phyloP scores from a whole-genome alignment of 2,797 vertebrate genomes.

The Buphagus erythrorhynchus region DNA sequence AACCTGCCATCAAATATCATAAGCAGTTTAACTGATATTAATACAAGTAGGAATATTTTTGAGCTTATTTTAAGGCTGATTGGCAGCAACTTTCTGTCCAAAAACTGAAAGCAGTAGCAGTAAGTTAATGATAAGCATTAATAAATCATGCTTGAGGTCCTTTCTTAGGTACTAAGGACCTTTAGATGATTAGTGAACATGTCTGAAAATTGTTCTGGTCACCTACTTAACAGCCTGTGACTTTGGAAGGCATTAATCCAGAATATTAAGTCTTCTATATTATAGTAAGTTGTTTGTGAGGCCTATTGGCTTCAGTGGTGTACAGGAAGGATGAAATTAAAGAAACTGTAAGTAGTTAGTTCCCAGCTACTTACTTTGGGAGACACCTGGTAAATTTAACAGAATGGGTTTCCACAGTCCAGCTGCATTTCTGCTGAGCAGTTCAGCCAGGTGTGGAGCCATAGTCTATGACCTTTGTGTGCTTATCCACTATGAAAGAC shows the following conservation, averaged over 20 bases:
- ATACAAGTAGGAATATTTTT: not conserved
- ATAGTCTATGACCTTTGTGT: constrained; percentile 2
- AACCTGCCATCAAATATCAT: constrained; percentile 4
- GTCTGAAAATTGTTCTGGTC: constrained; percentile 34
- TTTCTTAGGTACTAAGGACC: constrained; percentile 29
- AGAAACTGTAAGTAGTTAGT: constrained; percentile 2
- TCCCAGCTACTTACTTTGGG: not conserved
- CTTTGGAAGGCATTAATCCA: constrained; percentile 43
- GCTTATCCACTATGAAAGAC: not conserved
- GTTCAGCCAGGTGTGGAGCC: constrained; percentile 2
- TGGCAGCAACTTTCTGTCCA: constrained; percentile 13
- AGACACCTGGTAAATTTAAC: not conserved
- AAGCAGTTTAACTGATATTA: constrained; percentile 30
- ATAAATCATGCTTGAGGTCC: constrained; percentile 15
- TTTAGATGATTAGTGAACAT: constrained; percentile 27
- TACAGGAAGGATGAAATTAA: not conserved
- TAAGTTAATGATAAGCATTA: constrained; percentile 43
- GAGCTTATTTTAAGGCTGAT: constrained; percentile 48
- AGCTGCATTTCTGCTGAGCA: constrained; percentile 24
- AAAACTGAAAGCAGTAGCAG: not conserved
- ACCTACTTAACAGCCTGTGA: constrained; percentile 27
- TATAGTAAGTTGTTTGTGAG: constrained; percentile 6
- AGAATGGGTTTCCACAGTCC: not conserved
- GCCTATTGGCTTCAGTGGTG: not conserved
- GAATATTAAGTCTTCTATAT: not conserved